Evolutionary conservation across 53 echinoderm and acorn worm genomes (phyloP).

Genomic region (Astropecten irregularis): DNA sequence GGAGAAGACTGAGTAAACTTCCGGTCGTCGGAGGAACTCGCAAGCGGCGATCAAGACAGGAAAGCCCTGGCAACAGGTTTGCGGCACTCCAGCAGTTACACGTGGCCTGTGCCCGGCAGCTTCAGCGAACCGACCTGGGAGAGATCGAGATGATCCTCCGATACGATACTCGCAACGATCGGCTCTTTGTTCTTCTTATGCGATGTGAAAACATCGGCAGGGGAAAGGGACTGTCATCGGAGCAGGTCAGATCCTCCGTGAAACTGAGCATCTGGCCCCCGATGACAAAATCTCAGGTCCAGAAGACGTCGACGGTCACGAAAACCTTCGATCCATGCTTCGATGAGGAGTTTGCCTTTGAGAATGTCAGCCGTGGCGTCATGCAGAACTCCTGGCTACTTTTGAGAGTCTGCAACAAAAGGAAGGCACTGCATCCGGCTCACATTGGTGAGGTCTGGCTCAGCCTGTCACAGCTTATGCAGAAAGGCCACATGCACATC

Average conservation of each 20-base stretch:
- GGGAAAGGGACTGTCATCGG: neutral
- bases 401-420: slow-evolving; percentile 56
- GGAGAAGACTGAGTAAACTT: too few relatives aligned
- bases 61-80: too few relatives aligned
- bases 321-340: slow-evolving; percentile 74
- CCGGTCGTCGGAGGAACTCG: too few relatives aligned
- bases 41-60: too few relatives aligned
- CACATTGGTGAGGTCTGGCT: slow-evolving; percentile 58
- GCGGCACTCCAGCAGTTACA: slow-evolving; percentile 67
- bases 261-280: slow-evolving; percentile 58
- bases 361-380: slow-evolving; percentile 39
- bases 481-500: slow-evolving; percentile 25
- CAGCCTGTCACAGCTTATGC: slow-evolving; percentile 30
- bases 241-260: slow-evolving; percentile 54
- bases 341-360: slow-evolving; percentile 73
- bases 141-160: slow-evolving; percentile 67
- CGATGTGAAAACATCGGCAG: slow-evolving; percentile 71
- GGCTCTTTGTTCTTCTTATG: slow-evolving; percentile 67
- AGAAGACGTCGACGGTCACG: slow-evolving; percentile 58
- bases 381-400: slow-evolving; percentile 43
- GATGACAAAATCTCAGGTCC: neutral
- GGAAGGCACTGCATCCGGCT: neutral
- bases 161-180: slow-evolving; percentile 58
- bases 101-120: slow-evolving; percentile 68
- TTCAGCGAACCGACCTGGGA: slow-evolving; percentile 56